Conservation (phyloP, 1,140 invertebrate genomes). For the Berghia stephanieae region DNA sequence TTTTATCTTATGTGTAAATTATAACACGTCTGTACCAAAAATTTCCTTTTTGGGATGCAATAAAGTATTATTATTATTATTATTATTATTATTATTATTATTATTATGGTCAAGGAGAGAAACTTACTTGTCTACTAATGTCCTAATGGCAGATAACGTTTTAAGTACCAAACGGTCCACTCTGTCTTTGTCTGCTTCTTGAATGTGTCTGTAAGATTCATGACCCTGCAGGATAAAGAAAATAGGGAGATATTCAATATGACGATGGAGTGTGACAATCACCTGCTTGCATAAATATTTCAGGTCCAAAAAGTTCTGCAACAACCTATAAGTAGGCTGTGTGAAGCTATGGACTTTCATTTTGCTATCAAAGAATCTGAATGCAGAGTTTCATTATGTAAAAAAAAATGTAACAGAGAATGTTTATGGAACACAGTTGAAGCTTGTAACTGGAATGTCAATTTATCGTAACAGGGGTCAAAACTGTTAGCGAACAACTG, state of each 20-base stretch:
- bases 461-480: no score
- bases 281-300: not conserved
- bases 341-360: slow-evolving; percentile 18
- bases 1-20: no score
- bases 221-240: slow-evolving; percentile 20
- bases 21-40: no score
- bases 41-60: no score
- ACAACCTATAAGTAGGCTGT: slow-evolving; percentile 9
- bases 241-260: slow-evolving; percentile 18
- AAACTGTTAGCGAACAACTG: no score
- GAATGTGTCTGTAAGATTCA: slow-evolving; percentile 22
- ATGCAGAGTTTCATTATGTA: slow-evolving; percentile 7
- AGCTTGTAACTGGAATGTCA: no score
- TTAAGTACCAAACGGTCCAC: slow-evolving; percentile 76
- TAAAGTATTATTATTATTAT: no score
- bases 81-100: no score
- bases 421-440: no score
- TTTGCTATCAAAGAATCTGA: slow-evolving; percentile 24
- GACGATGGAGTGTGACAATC: slow-evolving; percentile 8
- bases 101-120: no score
- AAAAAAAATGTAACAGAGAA: not conserved
- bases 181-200: slow-evolving; percentile 38
- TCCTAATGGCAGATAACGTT: slow-evolving; percentile 80
- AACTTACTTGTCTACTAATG: slow-evolving; percentile 85
- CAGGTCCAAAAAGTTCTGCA: slow-evolving; percentile 15